phyloP scores from a whole-genome alignment of 2,888 invertebrate genomes.

The Andrena trimmerana region DNA sequence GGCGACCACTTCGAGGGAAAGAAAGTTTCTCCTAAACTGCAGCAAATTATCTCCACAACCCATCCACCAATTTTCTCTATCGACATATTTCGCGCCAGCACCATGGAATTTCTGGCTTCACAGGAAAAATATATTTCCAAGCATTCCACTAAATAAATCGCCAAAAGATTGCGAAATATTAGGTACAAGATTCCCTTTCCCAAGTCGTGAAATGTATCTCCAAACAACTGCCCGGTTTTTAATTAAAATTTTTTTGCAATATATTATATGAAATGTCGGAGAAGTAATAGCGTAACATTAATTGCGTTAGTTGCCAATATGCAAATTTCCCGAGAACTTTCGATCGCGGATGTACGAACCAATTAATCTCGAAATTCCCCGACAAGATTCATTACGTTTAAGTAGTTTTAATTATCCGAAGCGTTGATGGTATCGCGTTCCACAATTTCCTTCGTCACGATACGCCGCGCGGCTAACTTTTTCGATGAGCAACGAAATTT shows the following conservation, averaged over 20 bases:
- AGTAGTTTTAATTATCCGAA: conserved; percentile 11
- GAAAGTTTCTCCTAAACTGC: conserved; percentile 5
- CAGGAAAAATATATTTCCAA: neutral
- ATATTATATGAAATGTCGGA: too few relatives aligned
- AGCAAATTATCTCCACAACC: conserved; percentile 13
- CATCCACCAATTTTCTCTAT: neutral
- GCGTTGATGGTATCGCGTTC: neutral
- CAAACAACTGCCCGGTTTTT: too few relatives aligned
- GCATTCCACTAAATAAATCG: too few relatives aligned
- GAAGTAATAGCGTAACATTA: too few relatives aligned
- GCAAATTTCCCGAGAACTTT: neutral
- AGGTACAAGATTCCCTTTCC: too few relatives aligned
- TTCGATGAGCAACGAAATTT: conserved; percentile 2
- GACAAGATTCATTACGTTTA: neutral
- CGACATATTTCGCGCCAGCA: neutral
- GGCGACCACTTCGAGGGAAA: neutral
- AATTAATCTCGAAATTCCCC: neutral
- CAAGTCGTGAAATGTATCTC: too few relatives aligned
- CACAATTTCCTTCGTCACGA: neutral
- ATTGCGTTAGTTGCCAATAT: too few relatives aligned
- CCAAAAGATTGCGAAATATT: too few relatives aligned
- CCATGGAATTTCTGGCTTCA: neutral
- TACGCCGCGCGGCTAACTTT: conserved; percentile 4
- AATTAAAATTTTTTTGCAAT: too few relatives aligned
- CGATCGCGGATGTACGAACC: neutral